Percentiles rank a stretch among this genome's conserved stretches.
phyloP scores from a whole-genome alignment of 2,888 invertebrate species.

The Ephialtes manifestator region DNA sequence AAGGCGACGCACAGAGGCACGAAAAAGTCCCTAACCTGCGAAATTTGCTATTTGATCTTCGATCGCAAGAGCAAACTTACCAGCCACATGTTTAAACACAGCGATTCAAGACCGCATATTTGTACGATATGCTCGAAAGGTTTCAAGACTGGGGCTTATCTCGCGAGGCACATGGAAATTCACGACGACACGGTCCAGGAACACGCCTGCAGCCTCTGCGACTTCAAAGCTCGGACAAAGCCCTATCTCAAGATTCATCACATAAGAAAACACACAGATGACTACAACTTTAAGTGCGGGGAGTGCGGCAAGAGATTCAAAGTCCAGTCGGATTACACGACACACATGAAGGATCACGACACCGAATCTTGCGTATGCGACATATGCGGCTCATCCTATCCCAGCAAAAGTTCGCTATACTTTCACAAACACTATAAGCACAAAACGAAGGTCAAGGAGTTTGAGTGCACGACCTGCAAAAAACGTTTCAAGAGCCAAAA shows the following conservation, averaged over 20 bases:
- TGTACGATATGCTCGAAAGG: slow-evolving; percentile 80
- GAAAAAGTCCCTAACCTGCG: slow-evolving; percentile 77
- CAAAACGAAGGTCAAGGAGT: slow-evolving; percentile 80
- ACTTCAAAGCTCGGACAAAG: slow-evolving; percentile 81
- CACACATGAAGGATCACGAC: slow-evolving; percentile 86
- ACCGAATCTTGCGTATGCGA: slow-evolving; percentile 82
- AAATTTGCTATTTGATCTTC: slow-evolving; percentile 79
- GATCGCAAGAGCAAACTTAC: slow-evolving; percentile 80
- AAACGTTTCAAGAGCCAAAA: slow-evolving; percentile 82
- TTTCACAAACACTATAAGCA: slow-evolving; percentile 83
- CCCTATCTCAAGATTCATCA: slow-evolving; percentile 82
- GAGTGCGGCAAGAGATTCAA: slow-evolving; percentile 87
- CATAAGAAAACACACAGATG: slow-evolving; percentile 81
- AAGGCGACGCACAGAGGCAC: slow-evolving; percentile 52
- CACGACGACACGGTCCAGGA: slow-evolving; percentile 79
- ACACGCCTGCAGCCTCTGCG: slow-evolving; percentile 79
- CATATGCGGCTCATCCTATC: slow-evolving; percentile 81
- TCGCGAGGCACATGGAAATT: slow-evolving; percentile 81
- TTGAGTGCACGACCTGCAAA: slow-evolving; percentile 79
- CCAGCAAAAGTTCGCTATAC: slow-evolving; percentile 82
- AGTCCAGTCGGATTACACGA: slow-evolving; percentile 86
- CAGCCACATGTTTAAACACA: slow-evolving; percentile 82
- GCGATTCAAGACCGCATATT: slow-evolving; percentile 80
- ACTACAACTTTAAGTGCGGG: slow-evolving; percentile 87
- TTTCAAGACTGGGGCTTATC: slow-evolving; percentile 80